Evolutionary conservation across 2,888 invertebrate genomes (phyloP).

Genomic region (Perdita meconis): DNA sequence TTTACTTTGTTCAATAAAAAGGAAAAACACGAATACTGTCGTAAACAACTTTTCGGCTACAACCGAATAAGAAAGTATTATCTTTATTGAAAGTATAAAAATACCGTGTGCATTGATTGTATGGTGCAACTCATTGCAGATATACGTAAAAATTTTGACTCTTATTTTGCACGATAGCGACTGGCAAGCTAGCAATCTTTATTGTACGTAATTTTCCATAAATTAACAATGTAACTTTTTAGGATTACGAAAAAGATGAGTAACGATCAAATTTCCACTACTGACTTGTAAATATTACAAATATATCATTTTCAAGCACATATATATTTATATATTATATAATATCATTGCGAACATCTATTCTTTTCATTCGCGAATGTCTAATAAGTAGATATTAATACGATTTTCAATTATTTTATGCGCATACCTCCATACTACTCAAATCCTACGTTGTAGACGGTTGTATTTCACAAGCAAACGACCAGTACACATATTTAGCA

Average conservation of each 20-base stretch:
- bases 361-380: no score
- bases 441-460: background rate
- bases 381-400: background rate
- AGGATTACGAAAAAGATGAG: no score
- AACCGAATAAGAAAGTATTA: background rate
- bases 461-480: background rate
- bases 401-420: background rate
- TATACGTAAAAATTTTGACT: constrained; percentile 17
- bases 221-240: no score
- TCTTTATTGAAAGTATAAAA: constrained; percentile 17
- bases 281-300: no score
- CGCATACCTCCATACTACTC: background rate
- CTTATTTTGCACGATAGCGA: background rate
- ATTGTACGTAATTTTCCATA: no score
- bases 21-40: background rate
- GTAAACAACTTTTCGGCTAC: background rate
- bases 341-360: no score
- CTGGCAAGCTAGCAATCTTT: background rate
- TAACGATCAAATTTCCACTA: no score
- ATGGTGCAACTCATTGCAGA: background rate
- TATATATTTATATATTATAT: no score
- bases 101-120: constrained; percentile 9
- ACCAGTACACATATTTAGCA: background rate
- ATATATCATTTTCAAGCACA: no score
- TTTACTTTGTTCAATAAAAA: background rate